Conservation (phyloP, 2,888 invertebrate species). For the Balanococcus diminutus region DNA sequence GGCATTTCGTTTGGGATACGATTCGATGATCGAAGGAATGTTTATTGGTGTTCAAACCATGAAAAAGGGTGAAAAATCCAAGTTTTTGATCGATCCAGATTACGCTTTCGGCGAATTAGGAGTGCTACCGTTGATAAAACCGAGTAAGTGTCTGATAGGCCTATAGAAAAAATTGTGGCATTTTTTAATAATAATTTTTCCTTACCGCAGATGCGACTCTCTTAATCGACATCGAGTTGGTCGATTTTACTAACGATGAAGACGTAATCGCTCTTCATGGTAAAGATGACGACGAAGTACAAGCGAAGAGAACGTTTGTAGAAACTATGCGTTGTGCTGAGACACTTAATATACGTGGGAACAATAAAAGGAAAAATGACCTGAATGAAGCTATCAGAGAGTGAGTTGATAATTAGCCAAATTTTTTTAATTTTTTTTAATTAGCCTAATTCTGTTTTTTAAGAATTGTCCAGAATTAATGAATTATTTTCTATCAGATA, state of each 20-base stretch:
- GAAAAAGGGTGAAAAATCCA: conserved; percentile 77
- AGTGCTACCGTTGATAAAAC: conserved; percentile 78
- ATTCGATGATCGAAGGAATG: conserved; percentile 69
- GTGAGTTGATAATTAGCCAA: conserved; percentile 16
- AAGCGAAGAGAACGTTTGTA: conserved; percentile 63
- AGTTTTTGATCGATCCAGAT: conserved; percentile 76
- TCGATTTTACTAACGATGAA: conserved; percentile 63
- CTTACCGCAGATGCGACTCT: conserved; percentile 67
- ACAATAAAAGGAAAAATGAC: conserved; percentile 32
- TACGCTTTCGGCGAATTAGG: conserved; percentile 79
- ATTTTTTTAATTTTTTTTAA: background rate
- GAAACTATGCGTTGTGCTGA: conserved; percentile 23
- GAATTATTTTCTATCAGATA: conserved; percentile 63
- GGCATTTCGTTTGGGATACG: conserved; percentile 62
- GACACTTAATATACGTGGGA: conserved; percentile 8
- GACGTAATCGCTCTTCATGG: conserved; percentile 61
- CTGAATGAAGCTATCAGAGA: conserved; percentile 38
- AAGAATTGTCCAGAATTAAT: background rate
- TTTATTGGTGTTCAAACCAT: conserved; percentile 76
- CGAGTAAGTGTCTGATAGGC: conserved; percentile 60
- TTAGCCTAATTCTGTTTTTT: background rate
- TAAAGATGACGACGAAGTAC: conserved; percentile 64
- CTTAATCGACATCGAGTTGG: conserved; percentile 75
- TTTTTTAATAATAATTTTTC: background rate
- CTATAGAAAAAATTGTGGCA: background rate